Evolutionary conservation across 2,888 invertebrate species (phyloP), one percentile per base, ranked within the genome.

Genomic region (Ctenicera cuprea): DNA sequence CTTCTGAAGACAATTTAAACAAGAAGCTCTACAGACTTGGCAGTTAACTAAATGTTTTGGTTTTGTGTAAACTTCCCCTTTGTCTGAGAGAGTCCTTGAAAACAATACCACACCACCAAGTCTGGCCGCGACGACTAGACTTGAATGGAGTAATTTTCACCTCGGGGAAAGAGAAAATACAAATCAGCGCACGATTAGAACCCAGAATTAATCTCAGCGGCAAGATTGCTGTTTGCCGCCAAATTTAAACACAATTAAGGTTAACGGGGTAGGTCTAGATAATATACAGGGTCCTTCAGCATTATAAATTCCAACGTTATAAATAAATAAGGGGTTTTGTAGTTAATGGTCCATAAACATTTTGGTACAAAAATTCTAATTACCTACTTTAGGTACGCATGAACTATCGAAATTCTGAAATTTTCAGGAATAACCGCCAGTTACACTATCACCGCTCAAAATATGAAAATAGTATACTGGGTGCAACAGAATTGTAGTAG

Each of bases 121-220:
- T 59, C 20, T 59, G 38, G 59, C n/a, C 38, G 33, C 59, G 59
- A 59, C 38, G 62, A 30, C 62, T 41, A 62, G 62, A 62, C 45
- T 62, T 26, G 2, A 22, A 38, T 11, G 20, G 38, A 59, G 59
- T 59, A 59, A 59, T 59, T 59, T 59, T 59, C 59, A 59, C 59
- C 38, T 37, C 16, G 38, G 59, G 59, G 30, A 8, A 38, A 38
- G 33, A 18, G 59, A 59, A 57, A 59, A 59, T 33, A 38, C 38
- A 57, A 57, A 59, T 59, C 59, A 38, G 16, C 59, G 14, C 38
- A 20, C 38, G 59, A 59, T 37, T 59, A 59, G 37, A 30, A 37
- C 38, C 11, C 7, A 7, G 38, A 18, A 59, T 59, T 59, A 33
- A 59, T 9, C 14, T 20, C 14, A 11, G 12, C 30, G n/a, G 7